Evolutionary conservation across 2,797 vertebrate species (phyloP).

Genomic region (Tauraco hartlaubi): DNA sequence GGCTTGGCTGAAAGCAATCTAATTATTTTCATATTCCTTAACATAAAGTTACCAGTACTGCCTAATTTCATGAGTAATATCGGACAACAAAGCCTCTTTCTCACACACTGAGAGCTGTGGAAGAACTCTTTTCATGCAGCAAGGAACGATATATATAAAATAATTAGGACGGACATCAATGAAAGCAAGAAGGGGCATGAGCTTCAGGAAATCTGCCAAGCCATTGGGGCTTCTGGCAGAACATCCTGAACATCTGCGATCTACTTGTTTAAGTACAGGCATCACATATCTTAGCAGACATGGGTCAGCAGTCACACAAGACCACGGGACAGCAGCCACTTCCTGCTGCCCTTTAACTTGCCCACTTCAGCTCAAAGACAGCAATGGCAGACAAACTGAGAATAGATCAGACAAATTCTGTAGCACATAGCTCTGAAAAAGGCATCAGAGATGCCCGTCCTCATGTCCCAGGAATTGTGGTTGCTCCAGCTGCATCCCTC

Average conservation of each 20-base stretch:
- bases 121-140: background rate
- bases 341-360: background rate
- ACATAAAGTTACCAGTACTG: conserved; percentile 51
- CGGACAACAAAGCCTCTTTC: conserved; percentile 40
- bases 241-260: background rate
- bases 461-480: background rate
- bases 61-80: conserved; percentile 57
- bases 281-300: background rate
- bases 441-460: background rate
- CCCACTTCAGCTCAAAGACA: background rate
- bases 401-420: background rate
- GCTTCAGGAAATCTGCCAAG: conserved; percentile 27
- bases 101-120: background rate
- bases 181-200: conserved; percentile 59
- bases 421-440: background rate
- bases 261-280: background rate
- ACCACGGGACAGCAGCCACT: background rate
- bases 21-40: conserved; percentile 61
- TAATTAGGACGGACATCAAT: conserved; percentile 52
- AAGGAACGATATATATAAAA: background rate
- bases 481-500: background rate
- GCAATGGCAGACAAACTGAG: background rate
- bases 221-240: conserved; percentile 23
- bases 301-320: background rate
- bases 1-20: conserved; percentile 5